Conservation (phyloP, 2,888 invertebrate genomes). For the Aethes cnicana region DNA sequence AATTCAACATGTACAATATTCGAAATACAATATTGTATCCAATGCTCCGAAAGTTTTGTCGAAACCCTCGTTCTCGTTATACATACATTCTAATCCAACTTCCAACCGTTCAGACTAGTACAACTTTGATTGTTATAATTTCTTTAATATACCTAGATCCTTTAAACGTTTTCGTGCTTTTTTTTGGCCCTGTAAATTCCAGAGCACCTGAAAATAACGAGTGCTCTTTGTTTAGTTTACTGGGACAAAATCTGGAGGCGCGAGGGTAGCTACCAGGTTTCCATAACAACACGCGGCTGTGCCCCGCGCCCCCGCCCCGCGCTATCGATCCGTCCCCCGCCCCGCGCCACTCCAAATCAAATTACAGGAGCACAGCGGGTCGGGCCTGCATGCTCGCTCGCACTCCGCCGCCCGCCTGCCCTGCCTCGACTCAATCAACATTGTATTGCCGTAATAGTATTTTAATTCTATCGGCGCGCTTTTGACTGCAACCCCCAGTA, state of each 20-base stretch:
- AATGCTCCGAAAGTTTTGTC: conserved; percentile 4
- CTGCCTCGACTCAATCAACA: conserved; percentile 66
- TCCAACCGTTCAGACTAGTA: not conserved
- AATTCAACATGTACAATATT: conserved; percentile 1
- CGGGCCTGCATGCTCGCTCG: conserved; percentile 38
- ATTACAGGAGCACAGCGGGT: conserved; percentile 69
- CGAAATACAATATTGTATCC: not conserved
- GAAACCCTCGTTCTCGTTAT: not conserved
- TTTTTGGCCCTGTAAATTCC: conserved; percentile 19
- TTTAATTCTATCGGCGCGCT: conserved; percentile 79
- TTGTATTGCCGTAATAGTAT: conserved; percentile 78
- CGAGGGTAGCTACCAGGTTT: conserved; percentile 74
- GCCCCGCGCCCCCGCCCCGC: conserved; percentile 41
- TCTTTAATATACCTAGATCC: conserved; percentile 4
- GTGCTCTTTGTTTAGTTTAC: conserved; percentile 79
- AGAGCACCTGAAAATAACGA: conserved; percentile 60
- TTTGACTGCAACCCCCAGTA: conserved; percentile 63
- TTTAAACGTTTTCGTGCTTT: conserved; percentile 6
- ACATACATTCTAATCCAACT: conserved; percentile 7
- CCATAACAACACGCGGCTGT: conserved; percentile 78
- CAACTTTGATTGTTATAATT: conserved; percentile 8
- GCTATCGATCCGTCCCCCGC: conserved; percentile 56
- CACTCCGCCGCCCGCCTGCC: conserved; percentile 22
- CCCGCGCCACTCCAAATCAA: conserved; percentile 77
- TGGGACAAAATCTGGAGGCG: conserved; percentile 78